Evolutionary conservation across 2,888 invertebrate genomes (phyloP), one percentile per base, ranked within the genome.

Genomic region (Sarcophaga rosellei): DNA sequence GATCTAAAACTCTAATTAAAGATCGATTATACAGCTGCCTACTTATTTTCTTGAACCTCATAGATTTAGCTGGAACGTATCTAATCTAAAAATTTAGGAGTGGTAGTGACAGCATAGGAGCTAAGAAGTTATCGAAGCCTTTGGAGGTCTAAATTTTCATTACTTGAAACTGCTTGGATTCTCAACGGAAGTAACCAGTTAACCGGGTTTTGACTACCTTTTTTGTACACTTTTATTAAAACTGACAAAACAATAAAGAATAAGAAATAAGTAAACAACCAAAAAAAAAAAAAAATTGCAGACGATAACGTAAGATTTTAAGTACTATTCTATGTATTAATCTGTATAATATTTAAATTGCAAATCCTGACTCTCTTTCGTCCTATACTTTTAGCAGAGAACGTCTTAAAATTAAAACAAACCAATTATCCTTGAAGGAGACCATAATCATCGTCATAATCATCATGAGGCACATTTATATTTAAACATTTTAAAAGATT

Each of bases 401-500:
- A 15, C 2, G 5, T 53, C 17, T 53, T 17, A 53, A 15, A 53
- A 53, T 53, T 12, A 63, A 69, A 57, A 44, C 59, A 5, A 81
- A 70, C 53, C 53, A 81, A 70, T 70, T 81, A 70, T 76, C 70
- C 53, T 62, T 70, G 44, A 57, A 57, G 63, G 59, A 57, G 53
- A 70, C 70, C 44, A 65, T 70, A 76, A 70, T 70, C 21, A 53
- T 61, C 15, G 15, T 47, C 35, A 35, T n/a, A n/a, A n/a, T 53
- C 53, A 53, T 15, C 47, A 47, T 53, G 17, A 15, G 12, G 12
- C 17, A 15, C 4, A 12, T 15, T 53, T 53, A 61, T 11, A 82
- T 66, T 76, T 61, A 70, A 75, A 79, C 74, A 79, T 79, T 84
- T 79, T 8, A 84, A 79, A 68, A 84, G 79, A 84, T 84, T 84